A percentile compares a stretch with the other conserved stretches of the same genome.
Evolutionary conservation across 2,797 vertebrate species (phyloP).

Genomic region (Sciaenops ocellatus): DNA sequence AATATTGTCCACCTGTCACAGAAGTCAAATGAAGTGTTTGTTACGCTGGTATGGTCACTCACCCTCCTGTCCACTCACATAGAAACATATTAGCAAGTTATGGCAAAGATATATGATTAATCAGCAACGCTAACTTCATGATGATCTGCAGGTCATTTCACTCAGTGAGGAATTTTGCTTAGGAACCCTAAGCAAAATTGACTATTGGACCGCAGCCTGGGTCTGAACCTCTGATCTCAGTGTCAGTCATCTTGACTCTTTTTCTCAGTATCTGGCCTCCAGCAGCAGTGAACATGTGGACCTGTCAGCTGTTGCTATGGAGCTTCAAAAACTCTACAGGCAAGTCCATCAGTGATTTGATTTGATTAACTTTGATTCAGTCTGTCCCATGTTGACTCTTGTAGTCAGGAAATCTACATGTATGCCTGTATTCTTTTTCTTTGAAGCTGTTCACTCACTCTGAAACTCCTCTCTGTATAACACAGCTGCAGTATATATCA

Average conservation of each 20-base stretch:
- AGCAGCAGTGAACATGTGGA: conserved; percentile 90
- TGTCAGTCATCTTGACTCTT: neutral
- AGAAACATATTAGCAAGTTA: no score
- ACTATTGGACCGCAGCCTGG: neutral
- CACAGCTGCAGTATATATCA: neutral
- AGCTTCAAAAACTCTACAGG: conserved; percentile 93
- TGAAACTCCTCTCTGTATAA: neutral
- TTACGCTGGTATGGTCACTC: no score
- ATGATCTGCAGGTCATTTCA: no score
- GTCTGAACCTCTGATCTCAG: neutral
- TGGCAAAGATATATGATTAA: no score
- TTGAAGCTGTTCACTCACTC: neutral
- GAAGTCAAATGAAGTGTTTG: no score
- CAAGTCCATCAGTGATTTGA: conserved; percentile 55
- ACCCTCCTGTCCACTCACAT: no score
- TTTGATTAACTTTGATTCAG: neutral
- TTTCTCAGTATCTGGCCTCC: conserved; percentile 89
- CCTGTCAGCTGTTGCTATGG: conserved; percentile 86
- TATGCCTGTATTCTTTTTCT: neutral
- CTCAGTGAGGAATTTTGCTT: no score
- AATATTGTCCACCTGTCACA: no score
- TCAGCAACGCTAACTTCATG: no score
- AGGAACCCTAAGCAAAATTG: no score
- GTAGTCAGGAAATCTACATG: neutral
- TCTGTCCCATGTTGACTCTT: neutral